Evolutionary conservation across 2,888 invertebrate genomes (phyloP), one percentile per base, ranked within the genome.

Genomic region (Dolichopus griseipennis): DNA sequence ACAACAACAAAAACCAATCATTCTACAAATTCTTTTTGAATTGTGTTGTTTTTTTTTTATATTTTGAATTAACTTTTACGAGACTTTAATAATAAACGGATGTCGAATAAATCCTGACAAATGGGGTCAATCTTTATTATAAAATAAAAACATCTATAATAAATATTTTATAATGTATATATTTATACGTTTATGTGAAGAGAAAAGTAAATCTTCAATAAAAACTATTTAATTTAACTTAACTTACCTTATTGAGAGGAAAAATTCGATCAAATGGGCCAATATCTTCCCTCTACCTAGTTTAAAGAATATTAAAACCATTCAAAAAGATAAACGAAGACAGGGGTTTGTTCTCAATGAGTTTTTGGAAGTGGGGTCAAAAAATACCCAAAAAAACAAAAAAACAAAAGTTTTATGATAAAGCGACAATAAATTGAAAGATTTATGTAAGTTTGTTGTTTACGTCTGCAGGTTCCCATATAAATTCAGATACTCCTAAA

Each of bases 81-180:
- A 52, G 52, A 52, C 52, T 52, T 52, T 52, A 52, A 52, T 52
- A 52, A 52, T 52, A 52, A 52, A 52, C 52, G 52, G 52, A 52
- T 52, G 52, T 52, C 52, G 18, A 52, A 52, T 52, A 52, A 52
- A 52, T 52, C 52, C 52, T 52, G 52, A 52, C 52, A 52, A 52
- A 52, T 52, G 52, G 27, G 52, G 52, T 52, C 52, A 52, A 52
- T 52, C 52, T 52, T 52, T 52, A 6, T 3, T 6, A 27, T 27
- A 27, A 27, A 27, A 27, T 27, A 18, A 43, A 15, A 6, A 52
- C 18, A 52, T 18, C n/a, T 6, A 52, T 52, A 52, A 52, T 15
- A n/a, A 52, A 18, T 52, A 15, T 52, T 9, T 52, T 52, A 18
- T 18, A n/a, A n/a, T n/a, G n/a, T n/a, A n/a, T n/a, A n/a, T n/a